These are phyloP conservation scores for Tauraco hartlaubi DNA, from an alignment of 2,797 vertebrate genomes.

Conservation along the genomic window DNA sequence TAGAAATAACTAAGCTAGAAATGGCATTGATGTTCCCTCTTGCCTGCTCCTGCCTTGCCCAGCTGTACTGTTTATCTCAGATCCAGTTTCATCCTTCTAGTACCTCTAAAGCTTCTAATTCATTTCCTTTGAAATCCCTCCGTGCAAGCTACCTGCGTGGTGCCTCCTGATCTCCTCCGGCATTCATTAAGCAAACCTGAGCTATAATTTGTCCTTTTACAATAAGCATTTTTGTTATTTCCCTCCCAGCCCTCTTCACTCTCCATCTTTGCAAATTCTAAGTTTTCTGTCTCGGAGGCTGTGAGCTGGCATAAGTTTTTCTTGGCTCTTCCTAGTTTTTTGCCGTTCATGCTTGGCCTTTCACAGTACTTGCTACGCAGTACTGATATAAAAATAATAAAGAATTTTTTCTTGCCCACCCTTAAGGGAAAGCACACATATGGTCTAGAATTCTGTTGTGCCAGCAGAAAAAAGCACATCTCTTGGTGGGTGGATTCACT, in stretches of 20 bases:
- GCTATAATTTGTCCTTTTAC: background rate
- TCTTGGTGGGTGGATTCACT: slow-evolving; percentile 10
- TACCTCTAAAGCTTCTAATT: background rate
- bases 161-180: background rate
- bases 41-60: background rate
- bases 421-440: slow-evolving; percentile 35
- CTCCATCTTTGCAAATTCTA: background rate
- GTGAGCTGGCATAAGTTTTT: background rate
- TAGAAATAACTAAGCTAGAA: background rate
- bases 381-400: slow-evolving; percentile 31
- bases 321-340: background rate
- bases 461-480: slow-evolving; percentile 24
- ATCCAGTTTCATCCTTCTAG: background rate
- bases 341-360: background rate
- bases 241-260: background rate
- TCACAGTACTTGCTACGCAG: background rate
- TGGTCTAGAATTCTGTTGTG: background rate
- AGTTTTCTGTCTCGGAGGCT: background rate
- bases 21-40: background rate
- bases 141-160: background rate
- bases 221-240: background rate
- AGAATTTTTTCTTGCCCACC: background rate
- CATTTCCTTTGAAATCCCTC: background rate
- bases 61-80: background rate
- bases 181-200: background rate